A percentile compares a stretch with the other conserved stretches of the same genome.
Conservation (phyloP, 2,888 invertebrate species). For the Agonopterix alstromeriana region DNA sequence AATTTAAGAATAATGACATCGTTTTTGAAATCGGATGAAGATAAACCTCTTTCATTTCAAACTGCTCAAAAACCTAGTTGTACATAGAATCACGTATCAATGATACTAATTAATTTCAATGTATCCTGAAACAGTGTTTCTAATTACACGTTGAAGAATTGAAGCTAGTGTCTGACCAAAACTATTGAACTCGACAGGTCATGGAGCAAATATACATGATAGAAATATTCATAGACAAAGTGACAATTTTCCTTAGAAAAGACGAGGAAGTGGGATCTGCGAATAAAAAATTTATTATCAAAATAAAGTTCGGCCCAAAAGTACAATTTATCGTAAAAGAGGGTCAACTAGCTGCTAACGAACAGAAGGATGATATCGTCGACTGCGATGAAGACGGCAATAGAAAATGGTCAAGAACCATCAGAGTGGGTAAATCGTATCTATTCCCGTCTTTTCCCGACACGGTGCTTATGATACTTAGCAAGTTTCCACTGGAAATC, state of each 20-base stretch:
- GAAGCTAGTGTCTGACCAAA: slow-evolving; percentile 44
- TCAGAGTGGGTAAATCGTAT: slow-evolving; percentile 73
- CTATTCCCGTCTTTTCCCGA: slow-evolving; percentile 69
- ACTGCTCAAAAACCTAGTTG: too few species aligned
- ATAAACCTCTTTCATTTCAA: too few species aligned
- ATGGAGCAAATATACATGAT: slow-evolving; percentile 76
- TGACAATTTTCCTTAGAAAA: slow-evolving; percentile 50
- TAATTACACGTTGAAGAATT: slow-evolving; percentile 4
- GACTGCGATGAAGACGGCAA: slow-evolving; percentile 43
- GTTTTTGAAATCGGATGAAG: too few species aligned
- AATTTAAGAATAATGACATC: too few species aligned
- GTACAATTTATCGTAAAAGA: slow-evolving; percentile 68
- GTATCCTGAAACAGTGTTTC: neutral
- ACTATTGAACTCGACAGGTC: slow-evolving; percentile 62
- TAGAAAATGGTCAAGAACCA: slow-evolving; percentile 49
- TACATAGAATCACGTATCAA: too few species aligned
- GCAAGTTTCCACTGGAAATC: slow-evolving; percentile 66
- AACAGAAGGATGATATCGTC: slow-evolving; percentile 42
- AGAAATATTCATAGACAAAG: slow-evolving; percentile 75
- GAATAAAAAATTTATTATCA: slow-evolving; percentile 61
- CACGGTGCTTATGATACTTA: slow-evolving; percentile 55
- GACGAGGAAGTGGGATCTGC: slow-evolving; percentile 40
- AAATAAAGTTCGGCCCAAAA: slow-evolving; percentile 66
- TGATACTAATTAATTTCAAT: neutral
- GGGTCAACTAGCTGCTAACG: slow-evolving; percentile 48